phyloP scores from a whole-genome alignment of 2,888 invertebrate species.

The Limnephilus auricula region DNA sequence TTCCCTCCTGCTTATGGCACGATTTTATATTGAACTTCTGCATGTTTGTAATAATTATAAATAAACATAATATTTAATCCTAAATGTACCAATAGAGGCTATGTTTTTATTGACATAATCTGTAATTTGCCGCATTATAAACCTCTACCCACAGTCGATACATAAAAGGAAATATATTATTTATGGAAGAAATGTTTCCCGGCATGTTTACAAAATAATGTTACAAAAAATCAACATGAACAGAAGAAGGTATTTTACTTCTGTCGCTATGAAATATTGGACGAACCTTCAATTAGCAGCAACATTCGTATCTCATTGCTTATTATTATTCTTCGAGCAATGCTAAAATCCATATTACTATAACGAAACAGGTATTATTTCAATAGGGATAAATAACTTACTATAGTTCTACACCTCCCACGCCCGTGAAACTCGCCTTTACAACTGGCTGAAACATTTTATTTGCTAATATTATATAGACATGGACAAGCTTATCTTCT shows the following conservation, averaged over 20 bases:
- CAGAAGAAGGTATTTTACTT: neutral
- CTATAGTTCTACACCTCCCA: neutral
- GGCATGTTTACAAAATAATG: too few relatives aligned
- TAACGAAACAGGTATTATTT: neutral
- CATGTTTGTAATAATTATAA: neutral
- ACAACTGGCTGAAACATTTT: slow-evolving; percentile 6
- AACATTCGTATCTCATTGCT: neutral
- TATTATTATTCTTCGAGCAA: neutral
- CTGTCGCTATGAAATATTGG: neutral
- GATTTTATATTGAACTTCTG: neutral
- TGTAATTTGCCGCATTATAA: neutral
- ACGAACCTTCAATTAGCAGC: neutral
- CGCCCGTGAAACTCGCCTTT: neutral
- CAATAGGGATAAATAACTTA: neutral
- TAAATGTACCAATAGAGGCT: neutral
- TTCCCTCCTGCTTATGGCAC: neutral
- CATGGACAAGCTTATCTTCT: neutral
- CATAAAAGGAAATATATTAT: too few relatives aligned
- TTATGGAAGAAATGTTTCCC: too few relatives aligned
- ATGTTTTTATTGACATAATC: neutral
- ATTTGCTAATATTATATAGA: neutral
- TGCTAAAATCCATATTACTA: neutral
- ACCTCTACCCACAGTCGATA: too few relatives aligned
- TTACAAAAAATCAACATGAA: neutral
- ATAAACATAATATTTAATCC: neutral